Base-by-base conservation (phyloP, 2,113 vertebrate genomes). In the Phylloscopus whistleri region DNA sequence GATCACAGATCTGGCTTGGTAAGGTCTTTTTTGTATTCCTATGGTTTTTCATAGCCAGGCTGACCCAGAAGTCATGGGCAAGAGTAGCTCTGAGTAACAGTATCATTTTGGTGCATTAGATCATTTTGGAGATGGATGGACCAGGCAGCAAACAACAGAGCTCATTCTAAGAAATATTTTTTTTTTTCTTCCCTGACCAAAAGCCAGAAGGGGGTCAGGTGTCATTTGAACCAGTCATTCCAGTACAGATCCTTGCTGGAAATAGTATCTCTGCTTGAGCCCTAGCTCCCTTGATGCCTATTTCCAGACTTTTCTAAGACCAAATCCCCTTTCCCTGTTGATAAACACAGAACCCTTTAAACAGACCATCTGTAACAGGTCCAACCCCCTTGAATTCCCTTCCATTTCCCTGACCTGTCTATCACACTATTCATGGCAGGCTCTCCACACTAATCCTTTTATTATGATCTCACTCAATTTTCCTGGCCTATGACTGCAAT, bases 391-490 rank as follows among this genome's bases (percentile, higher is more conserved):
- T 62, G 74, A 93, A 87, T 87, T 87, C 53, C 46, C 51, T 78
- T 84, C 87, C 86, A 81, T 92, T 66, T 91, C 63, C 70, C 94
- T 96, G 87, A 94, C 90, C 84, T 93, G 80, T 79, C 91, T 64
- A 72, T 92, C 93, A 89, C 84, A 87, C 84, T 72, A 31, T 72
- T 89, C 86, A 91, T 0, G 2, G 77, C 62, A 90, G 51, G 70
- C 67, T 93, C 21, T 84, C 69, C 72, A 93, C 92, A 70, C 48
- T 96, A 91, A 96, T 95, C 89, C 92, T 96, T 96, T 96, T 96
- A 94, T 96, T 95, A 87, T 90, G 88, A 97, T 82, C 90, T 89
- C 89, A 80, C 77, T 95, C 85, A 64, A 89, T 90, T 95, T 93
- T 97, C 73, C 92, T 82, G 86, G 76, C 41, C 85, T 92, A 51